Evolutionary conservation across 2,797 vertebrate species (phyloP), one percentile per base, ranked within the genome.

Genomic region (Eutrigla gurnardus): DNA sequence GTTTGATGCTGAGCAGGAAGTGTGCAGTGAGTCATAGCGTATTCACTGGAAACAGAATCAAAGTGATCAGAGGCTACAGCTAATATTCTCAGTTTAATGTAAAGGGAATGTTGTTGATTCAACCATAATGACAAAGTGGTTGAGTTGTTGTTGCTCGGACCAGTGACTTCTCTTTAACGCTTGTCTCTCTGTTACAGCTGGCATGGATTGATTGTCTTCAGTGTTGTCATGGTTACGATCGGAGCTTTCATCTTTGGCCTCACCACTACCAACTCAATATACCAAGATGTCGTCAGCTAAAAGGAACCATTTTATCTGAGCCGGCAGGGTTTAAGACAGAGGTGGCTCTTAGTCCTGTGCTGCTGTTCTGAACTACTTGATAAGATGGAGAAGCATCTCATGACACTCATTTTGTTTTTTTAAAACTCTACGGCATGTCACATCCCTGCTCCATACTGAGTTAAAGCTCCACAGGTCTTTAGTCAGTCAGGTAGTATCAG

Each of bases 241-340:
- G 98, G 98, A 86, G 94, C 96, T 0, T 99, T 99, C 93, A 97
- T 99, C 92, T 99, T 99, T 1, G 98, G 97, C 80, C 96, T 99
- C 90, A 99, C 97, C n/a, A 99, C 98, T 4, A 94, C 96, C 70
- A 97, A 96, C 0, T 95, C 97, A 60, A 95, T 98, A 90, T 97
- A 96, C 5, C 90, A 95, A 85, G 96, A 94, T 6, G 1, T 94
- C 7, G 52, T 82, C 67, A 89, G 75, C 83, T 91, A 87, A 87
- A 65, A 46, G 35, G 62, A 70, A 18, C 33, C 0, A 52, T 58
- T 71, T 61, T 49, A 14, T 35, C 0, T 1, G n/a, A 70, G 60
- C 6, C 35, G 13, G 55, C 9, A 6, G 61, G 15, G 25, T 43
- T 62, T 33, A 8, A 72, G 47, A 70, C 6, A 1, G 53, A 39